Evolutionary conservation across 1,140 invertebrate species (phyloP), one percentile per base, ranked within the genome.

Genomic region (Agraylea sexmaculata): DNA sequence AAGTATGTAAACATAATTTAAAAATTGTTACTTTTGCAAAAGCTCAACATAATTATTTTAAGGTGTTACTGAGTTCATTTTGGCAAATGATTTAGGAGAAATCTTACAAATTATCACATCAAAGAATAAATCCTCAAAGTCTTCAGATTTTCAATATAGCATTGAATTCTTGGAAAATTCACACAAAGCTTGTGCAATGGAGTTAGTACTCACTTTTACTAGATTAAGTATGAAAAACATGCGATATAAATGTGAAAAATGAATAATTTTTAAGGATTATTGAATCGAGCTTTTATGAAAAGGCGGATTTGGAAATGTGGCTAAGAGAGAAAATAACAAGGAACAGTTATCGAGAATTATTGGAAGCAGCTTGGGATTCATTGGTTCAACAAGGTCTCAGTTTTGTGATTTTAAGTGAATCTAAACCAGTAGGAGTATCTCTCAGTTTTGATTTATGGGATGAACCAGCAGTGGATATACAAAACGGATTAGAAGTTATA

Each of bases 221-320:
- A n/a, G n/a, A 39, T 27, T 10, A 11, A 40, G 37, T 38, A 16
- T 21, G 12, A 29, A 17, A 38, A 29, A 31, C 25, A 28, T 29
- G 28, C 32, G 22, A 39, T 28, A 28, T 38, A 41, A 40, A 8
- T 30, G 11, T 39, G 11, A 25, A 21, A 39, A 40, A 40, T 11
- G 13, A 40, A 34, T 21, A 16, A 32, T 38, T 29, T 47, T 64
- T 6, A 54, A 87, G 83, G 17, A 87, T 88, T 56, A 80, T 88
- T 29, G 77, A 78, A 1, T 73, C 75, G 6, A 87, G 85, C 59
- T 89, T 89, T 55, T 84, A 83, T 54, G 70, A 74, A 46, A 88
- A 87, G 62, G 84, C 83, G 1, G 84, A 89, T 53, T 54, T 90
- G 45, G 85, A 88, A 54, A 73, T 76, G 54, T 85, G 75, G 71